Evolutionary conservation across 2,888 invertebrate genomes (phyloP).

Genomic region (Drosophila pseudotalamancana): DNA sequence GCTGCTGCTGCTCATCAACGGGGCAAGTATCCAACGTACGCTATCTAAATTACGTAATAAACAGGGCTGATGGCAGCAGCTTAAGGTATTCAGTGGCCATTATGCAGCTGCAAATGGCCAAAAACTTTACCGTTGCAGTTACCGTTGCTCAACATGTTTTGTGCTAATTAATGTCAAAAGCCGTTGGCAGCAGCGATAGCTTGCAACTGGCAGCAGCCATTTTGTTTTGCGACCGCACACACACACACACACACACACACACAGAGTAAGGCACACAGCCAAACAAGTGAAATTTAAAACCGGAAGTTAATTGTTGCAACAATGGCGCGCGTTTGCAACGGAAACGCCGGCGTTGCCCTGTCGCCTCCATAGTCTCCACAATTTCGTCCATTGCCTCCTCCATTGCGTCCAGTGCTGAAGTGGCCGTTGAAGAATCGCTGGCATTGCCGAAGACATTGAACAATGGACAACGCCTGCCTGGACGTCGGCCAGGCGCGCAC

Average conservation of each 20-base stretch:
- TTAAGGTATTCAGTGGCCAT: constrained; percentile 46
- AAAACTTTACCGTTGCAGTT: constrained; percentile 64
- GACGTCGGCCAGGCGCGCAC: constrained; percentile 15
- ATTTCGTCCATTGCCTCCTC: too few relatives aligned
- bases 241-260: constrained; percentile 13
- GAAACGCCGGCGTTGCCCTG: constrained; percentile 41
- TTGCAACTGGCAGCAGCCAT: constrained; percentile 46
- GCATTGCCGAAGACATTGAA: constrained; percentile 33
- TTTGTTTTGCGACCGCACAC: constrained; percentile 42
- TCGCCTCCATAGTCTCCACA: constrained; percentile 9
- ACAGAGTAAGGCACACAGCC: constrained; percentile 5
- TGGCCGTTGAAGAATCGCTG: constrained; percentile 41
- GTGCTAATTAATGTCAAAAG: constrained; percentile 76
- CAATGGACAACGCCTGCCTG: constrained; percentile 31
- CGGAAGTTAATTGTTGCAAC: constrained; percentile 75
- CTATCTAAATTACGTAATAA: constrained; percentile 64
- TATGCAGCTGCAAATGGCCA: constrained; percentile 70
- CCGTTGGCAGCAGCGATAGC: constrained; percentile 49
- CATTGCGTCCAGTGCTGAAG: constrained; percentile 14
- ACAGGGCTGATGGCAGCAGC: constrained; percentile 43
- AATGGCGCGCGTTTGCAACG: constrained; percentile 62
- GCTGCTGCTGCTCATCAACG: neutral
- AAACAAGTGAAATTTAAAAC: constrained; percentile 70
- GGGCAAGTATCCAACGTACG: constrained; percentile 1
- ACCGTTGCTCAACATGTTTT: constrained; percentile 58